Evolutionary conservation across 2,888 invertebrate genomes (phyloP).

Genomic region (Adineta ricciae): DNA sequence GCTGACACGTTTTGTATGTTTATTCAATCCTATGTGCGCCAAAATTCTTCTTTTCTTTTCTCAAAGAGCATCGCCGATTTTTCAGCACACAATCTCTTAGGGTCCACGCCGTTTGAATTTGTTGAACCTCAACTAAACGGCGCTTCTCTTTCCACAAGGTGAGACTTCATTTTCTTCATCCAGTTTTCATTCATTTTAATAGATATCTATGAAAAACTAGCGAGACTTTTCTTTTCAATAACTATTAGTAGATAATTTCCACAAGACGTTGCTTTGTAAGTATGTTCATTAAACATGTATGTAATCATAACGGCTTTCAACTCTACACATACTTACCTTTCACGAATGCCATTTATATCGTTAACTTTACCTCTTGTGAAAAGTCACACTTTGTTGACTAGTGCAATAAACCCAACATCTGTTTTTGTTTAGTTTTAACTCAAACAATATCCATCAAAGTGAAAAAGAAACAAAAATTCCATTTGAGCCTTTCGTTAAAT

Average conservation of each 20-base stretch:
- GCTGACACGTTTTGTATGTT: not conserved
- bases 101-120: not conserved
- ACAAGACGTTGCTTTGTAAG: not conserved
- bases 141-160: not conserved
- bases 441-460: not conserved
- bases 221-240: not conserved
- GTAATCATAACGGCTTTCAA: not conserved
- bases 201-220: not conserved
- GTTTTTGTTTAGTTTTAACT: too few relatives aligned
- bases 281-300: not conserved
- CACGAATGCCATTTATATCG: not conserved
- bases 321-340: not conserved
- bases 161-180: not conserved
- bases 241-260: not conserved
- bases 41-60: not conserved
- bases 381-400: too few relatives aligned
- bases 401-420: too few relatives aligned
- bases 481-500: not conserved
- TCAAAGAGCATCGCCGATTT: not conserved
- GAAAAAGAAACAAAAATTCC: not conserved
- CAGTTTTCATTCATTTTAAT: too few relatives aligned
- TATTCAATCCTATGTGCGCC: too few relatives aligned
- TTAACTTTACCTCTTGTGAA: too few relatives aligned
- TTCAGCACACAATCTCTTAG: not conserved
- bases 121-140: not conserved